Conservation (phyloP, 1,140 invertebrate species). For the Hypothenemus hampei region DNA sequence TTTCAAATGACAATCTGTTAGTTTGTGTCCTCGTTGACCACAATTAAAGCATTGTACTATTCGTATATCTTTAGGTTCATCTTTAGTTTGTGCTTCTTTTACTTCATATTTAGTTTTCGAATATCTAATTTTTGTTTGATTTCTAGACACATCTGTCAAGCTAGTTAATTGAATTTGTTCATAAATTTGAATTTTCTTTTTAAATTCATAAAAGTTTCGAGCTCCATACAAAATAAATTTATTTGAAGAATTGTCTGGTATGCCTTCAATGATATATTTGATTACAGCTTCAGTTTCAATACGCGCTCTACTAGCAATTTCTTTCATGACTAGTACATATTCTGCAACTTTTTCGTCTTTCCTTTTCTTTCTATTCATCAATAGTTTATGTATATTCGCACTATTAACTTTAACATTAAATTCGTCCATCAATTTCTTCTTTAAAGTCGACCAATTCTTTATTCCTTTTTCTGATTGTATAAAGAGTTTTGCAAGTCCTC, state of each 20-base stretch:
- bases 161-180: neutral
- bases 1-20: conserved; percentile 1
- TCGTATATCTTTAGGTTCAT: neutral
- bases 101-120: neutral
- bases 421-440: neutral
- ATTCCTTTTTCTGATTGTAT: conserved; percentile 22
- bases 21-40: conserved; percentile 5
- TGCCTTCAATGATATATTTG: conserved; percentile 25
- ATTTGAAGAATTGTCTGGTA: conserved; percentile 16
- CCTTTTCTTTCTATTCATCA: conserved; percentile 3
- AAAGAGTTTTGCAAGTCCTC: conserved; percentile 29
- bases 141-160: neutral
- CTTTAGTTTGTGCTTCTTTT: neutral
- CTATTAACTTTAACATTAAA: conserved; percentile 5
- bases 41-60: neutral
- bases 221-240: conserved; percentile 28
- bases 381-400: conserved; percentile 1
- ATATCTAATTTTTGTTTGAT: neutral
- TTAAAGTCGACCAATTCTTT: neutral
- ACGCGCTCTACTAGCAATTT: conserved; percentile 32
- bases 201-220: conserved; percentile 20
- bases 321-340: conserved; percentile 33
- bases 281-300: conserved; percentile 27
- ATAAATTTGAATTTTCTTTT: conserved; percentile 24
- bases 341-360: conserved; percentile 21